These are phyloP conservation scores for Yasuhikotakia modesta DNA, from an alignment of 2,797 vertebrate species.

Conservation along the genomic window DNA sequence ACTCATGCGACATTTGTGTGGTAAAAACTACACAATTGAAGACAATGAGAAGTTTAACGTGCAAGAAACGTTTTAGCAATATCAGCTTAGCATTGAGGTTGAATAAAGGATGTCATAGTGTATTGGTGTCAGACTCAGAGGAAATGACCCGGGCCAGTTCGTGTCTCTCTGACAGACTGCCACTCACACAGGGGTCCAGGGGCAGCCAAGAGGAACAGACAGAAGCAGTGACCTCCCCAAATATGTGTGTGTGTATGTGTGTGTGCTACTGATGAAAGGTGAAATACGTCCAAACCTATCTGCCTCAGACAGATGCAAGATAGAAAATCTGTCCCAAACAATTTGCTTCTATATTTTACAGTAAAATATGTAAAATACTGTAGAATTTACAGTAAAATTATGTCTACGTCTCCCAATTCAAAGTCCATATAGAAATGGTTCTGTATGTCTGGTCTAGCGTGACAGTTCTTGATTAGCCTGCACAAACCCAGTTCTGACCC, in stretches of 20 bases:
- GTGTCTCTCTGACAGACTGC: conserved; percentile 64
- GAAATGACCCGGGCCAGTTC: conserved; percentile 47
- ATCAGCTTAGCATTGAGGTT: conserved; percentile 3
- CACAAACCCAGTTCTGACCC: too few relatives aligned
- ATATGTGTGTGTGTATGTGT: conserved; percentile 46
- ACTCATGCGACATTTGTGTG: background rate
- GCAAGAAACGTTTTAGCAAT: conserved; percentile 6
- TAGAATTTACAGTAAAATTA: too few relatives aligned
- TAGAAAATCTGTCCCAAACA: background rate
- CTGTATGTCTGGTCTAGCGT: too few relatives aligned
- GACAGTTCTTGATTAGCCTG: too few relatives aligned
- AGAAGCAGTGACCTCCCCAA: conserved; percentile 60
- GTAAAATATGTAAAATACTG: too few relatives aligned
- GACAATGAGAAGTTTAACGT: conserved; percentile 38
- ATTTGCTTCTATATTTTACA: background rate
- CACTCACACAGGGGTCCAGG: conserved; percentile 44
- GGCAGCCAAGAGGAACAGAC: conserved; percentile 68
- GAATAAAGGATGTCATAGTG: conserved; percentile 38
- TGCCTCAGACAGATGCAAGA: conserved; percentile 15
- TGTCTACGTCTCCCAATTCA: too few relatives aligned
- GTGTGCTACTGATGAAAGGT: conserved; percentile 26
- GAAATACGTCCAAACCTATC: conserved; percentile 10
- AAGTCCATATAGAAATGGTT: too few relatives aligned
- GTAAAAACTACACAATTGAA: background rate
- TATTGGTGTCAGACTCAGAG: conserved; percentile 49